A percentile compares a stretch with the other conserved stretches of the same genome.
Conservation (phyloP, 2,888 invertebrate species). For the Drosophila mettleri region DNA sequence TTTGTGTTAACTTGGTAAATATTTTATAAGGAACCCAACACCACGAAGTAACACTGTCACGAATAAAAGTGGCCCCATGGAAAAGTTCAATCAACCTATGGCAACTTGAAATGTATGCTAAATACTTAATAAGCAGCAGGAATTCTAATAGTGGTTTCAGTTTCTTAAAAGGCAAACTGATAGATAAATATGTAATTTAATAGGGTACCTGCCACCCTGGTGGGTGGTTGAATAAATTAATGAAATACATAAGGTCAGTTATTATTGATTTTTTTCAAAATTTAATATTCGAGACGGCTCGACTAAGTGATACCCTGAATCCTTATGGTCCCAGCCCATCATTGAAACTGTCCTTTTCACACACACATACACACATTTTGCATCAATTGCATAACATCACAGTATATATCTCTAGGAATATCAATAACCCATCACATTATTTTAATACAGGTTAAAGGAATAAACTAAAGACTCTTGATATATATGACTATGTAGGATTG, state of each 20-base stretch:
- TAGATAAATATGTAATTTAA: constrained; percentile 16
- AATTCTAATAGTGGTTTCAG: constrained; percentile 6
- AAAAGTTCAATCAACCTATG: constrained; percentile 68
- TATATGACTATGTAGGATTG: too few species aligned
- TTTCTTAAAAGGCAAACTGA: constrained; percentile 1
- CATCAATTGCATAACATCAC: too few species aligned
- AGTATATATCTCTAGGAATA: too few species aligned
- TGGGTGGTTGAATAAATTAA: background rate
- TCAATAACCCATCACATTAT: too few species aligned
- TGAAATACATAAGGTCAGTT: background rate
- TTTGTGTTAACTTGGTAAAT: constrained; percentile 57
- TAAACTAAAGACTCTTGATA: too few species aligned
- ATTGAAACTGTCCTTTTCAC: too few species aligned
- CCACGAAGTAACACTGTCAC: constrained; percentile 16
- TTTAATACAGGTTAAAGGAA: too few species aligned
- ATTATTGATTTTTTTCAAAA: background rate
- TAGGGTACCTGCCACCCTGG: too few species aligned
- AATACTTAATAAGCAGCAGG: constrained; percentile 53
- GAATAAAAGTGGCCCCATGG: background rate
- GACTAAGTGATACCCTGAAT: too few species aligned
- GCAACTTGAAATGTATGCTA: constrained; percentile 28
- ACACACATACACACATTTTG: too few species aligned
- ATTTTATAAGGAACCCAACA: constrained; percentile 46
- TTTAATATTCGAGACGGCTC: too few species aligned
- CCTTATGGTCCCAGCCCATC: too few species aligned